Evolutionary conservation across 2,797 vertebrate species (phyloP), one percentile per base, ranked within the genome.

Genomic region (Pangasius sanitwongsei): DNA sequence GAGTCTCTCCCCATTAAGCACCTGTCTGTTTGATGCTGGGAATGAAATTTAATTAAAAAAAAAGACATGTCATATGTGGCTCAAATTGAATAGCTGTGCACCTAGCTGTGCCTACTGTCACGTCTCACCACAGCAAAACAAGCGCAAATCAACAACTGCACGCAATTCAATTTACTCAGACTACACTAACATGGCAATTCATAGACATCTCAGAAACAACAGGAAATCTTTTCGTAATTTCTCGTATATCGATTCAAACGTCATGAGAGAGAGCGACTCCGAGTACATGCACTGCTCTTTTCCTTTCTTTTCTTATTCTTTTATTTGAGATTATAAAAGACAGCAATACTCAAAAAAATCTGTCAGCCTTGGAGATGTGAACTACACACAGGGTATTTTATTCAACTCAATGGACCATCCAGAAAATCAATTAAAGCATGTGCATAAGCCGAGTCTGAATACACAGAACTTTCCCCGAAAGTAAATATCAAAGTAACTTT

Each of bases 21-120:
- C 86, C n/a, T 78, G 74, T 55, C 59, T 53, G 48, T 50, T 50
- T 84, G 44, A 84, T 84, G 61, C 61, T 84, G 15, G 4, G 34
- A 82, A 82, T 15, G 20, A 61, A 41, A 78, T 18, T 48, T 28
- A 53, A n/a, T 13, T 0, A 41, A 8, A 31, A 77, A 31, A 53
- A 55, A n/a, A 44, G 13, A 44, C 25, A 81, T 53, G 15, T 18
- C 53, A 57, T 18, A 15, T 6, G 34, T 25, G 78, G 2, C 55
- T 59, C 37, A 82, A 25, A 82, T 13, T 37, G 31, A n/a, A 65
- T 50, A 41, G 41, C 41, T 41, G 44, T 41, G 11, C 16, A 31
- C 7, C 59, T 37, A 65, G 61, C 25, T 83, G 59, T 48, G 12
- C 23, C 13, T 63, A 28, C 15, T 65, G 57, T n/a, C 37, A 65